Base-by-base conservation (phyloP, 2,113 vertebrate species). In the Chlamydotis undulata region DNA sequence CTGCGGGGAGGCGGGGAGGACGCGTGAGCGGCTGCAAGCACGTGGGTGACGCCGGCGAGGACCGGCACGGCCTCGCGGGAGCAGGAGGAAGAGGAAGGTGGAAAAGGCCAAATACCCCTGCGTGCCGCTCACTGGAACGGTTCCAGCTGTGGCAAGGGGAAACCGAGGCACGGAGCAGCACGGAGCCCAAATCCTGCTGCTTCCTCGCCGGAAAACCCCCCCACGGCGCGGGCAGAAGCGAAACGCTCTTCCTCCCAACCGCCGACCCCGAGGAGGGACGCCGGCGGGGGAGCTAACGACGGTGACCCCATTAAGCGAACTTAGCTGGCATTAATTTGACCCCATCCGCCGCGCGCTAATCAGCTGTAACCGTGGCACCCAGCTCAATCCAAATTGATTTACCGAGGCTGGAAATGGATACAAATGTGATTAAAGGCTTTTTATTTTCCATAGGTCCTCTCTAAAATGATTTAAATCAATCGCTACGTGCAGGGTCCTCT, bases 341-440 rank as follows among this genome's bases (percentile, higher is more conserved):
- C 97, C 97, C 96, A 98, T 92, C 96, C 85, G 89, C 97, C 76
- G 50, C 88, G 45, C 80, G 90, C 98, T 98, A 98, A 98, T 98
- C 97, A 98, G 98, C 97, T 96, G 97, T 97, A 97, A 97, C 97
- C 67, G 96, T 94, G 97, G 98, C 98, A 98, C 97, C 97, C 97
- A 86, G 97, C 97, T 98, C 98, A 97, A 98, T 98, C 96, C 98
- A 98, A 98, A 98, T 98, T 98, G 98, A 98, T 98, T 98, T 98
- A 98, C 98, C 22, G 94, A 97, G 97, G 76, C 98, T 97, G 97
- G 97, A 97, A 98, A 98, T 98, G 98, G 98, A 98, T 98, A 98
- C 98, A 98, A 98, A 98, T 98, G 98, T 98, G 98, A 98, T 98
- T 98, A 98, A 97, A 97, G 97, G 97, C 97, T 98, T 98, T 98